Evolutionary conservation across 2,888 invertebrate genomes (phyloP), one percentile per base, ranked within the genome.

Genomic region (Pandemis cinnamomeana): DNA sequence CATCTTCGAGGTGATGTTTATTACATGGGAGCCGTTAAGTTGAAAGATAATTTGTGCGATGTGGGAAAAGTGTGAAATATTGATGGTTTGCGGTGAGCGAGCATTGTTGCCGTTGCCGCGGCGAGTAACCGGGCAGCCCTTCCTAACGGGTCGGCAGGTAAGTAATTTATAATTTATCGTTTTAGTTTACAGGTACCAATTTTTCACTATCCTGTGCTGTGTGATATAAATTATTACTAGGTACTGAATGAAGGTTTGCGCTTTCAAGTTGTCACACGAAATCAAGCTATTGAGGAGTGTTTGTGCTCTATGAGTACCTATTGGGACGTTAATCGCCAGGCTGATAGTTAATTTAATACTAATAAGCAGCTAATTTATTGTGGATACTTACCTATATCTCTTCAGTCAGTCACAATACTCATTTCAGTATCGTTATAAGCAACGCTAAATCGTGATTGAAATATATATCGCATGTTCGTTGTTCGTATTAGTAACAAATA

Each of bases 11-110:
- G 79, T 81, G 82, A 78, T 55, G 80, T 79, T 73, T 78, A 82
- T 82, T 81, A 66, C 74, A 77, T 75, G 61, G 13, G 80, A 86
- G 81, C 90, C 89, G 90, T 55, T 55, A 55, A 51, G 67, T 51
- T 41, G n/a, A 79, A 8, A 80, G 83, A 84, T 87, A 85, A 83
- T 81, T 79, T 80, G 69, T 75, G 83, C 81, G 80, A 86, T 89
- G 88, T 87, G 89, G 85, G 89, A 90, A 89, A 88, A 89, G 88
- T 91, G 88, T 87, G 86, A 89, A 89, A 87, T 86, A 87, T 88
- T 79, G 83, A 86, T 87, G 85, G 85, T 84, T 89, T 87, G 88
- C 87, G 87, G 88, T 87, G 80, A 85, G 78, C 78, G 79, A 78
- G 81, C 82, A 82, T 84, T 81, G 81, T 81, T 69, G 76, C 61